Conservation (phyloP, 2,113 vertebrate species). For the Aegypius monachus region DNA sequence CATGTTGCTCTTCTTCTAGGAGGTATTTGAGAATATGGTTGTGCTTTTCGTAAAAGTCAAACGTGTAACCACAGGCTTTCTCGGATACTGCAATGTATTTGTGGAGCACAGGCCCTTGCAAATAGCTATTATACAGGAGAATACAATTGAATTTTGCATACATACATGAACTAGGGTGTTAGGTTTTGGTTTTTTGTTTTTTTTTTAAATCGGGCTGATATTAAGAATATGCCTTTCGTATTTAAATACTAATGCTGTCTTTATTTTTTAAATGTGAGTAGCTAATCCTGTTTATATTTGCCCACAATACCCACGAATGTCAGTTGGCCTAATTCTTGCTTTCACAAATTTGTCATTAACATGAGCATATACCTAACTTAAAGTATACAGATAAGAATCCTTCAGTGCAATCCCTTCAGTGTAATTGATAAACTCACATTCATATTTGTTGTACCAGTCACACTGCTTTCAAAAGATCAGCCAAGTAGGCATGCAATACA, state of each 20-base stretch:
- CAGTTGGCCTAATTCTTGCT: neutral
- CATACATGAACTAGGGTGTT: neutral
- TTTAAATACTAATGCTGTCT: neutral
- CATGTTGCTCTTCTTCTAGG: neutral
- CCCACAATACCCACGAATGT: accelerated
- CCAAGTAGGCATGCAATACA: too few relatives aligned
- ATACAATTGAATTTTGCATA: neutral
- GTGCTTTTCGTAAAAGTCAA: neutral
- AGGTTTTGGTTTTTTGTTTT: neutral
- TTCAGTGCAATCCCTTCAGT: neutral
- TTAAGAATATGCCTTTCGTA: neutral
- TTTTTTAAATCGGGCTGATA: neutral
- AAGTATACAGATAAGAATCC: neutral
- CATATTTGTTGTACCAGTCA: neutral
- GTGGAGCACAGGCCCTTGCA: neutral
- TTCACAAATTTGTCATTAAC: neutral
- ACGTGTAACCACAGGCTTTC: neutral
- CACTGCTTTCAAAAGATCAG: neutral
- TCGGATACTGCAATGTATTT: neutral
- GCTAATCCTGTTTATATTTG: neutral
- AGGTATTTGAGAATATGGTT: neutral
- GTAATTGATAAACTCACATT: neutral
- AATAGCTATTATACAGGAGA: neutral
- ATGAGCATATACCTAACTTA: neutral
- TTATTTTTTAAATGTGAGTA: neutral